Percentiles rank a stretch among this genome's conserved stretches.
phyloP scores from a whole-genome alignment of 2,888 invertebrate genomes.

The Dendrolimus pini region DNA sequence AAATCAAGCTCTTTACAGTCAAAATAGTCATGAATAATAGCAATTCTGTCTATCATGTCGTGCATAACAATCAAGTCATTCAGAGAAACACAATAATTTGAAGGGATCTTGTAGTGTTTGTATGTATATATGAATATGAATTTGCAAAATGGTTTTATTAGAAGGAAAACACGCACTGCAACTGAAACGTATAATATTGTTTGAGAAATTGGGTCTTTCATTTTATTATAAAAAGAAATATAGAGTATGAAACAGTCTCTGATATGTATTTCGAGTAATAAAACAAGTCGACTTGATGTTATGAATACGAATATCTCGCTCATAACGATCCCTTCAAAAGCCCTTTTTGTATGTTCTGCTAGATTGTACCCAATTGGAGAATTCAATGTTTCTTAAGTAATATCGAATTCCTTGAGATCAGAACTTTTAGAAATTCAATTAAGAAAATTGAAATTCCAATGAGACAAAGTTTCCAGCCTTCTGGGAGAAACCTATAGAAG shows the following conservation, averaged over 20 bases:
- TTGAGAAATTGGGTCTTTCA: conserved; percentile 46
- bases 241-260: conserved; percentile 22
- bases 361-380: conserved; percentile 15
- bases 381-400: conserved; percentile 4
- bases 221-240: conserved; percentile 41
- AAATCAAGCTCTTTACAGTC: too few species aligned
- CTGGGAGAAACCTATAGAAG: too few species aligned
- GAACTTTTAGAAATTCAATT: conserved; percentile 7
- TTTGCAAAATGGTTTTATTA: conserved; percentile 58
- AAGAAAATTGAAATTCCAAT: neutral
- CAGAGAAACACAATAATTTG: too few species aligned
- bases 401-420: conserved; percentile 20
- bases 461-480: too few species aligned
- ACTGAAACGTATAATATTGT: conserved; percentile 39
- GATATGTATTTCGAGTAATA: conserved; percentile 34
- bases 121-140: neutral
- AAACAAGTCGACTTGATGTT: conserved; percentile 31
- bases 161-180: conserved; percentile 52
- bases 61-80: too few species aligned
- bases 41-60: too few species aligned
- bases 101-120: too few species aligned
- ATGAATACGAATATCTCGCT: conserved; percentile 28
- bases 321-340: conserved; percentile 17
- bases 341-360: conserved; percentile 15
- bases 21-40: too few species aligned